Conservation (phyloP, 2,888 invertebrate species). For the Pterostichus madidus region DNA sequence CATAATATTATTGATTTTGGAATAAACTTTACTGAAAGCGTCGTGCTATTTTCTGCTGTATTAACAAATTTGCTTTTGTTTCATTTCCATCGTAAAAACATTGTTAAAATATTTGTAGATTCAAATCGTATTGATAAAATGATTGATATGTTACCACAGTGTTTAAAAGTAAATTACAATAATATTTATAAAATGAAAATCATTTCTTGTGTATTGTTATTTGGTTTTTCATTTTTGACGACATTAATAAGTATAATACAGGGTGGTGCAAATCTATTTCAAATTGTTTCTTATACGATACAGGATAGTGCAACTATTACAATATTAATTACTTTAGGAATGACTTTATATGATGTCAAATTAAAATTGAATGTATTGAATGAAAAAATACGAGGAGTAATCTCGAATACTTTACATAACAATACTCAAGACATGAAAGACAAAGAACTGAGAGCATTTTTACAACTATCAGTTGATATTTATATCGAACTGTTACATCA, state of each 20-base stretch:
- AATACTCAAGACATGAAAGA: neutral
- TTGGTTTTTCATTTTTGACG: too few species aligned
- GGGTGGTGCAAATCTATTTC: too few species aligned
- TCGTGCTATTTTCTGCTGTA: neutral
- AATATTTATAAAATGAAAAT: neutral
- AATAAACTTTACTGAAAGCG: neutral
- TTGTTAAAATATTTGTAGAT: conserved; percentile 5
- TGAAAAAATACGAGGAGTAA: neutral
- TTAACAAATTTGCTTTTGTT: neutral
- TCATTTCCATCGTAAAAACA: conserved; percentile 3
- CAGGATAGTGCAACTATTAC: neutral
- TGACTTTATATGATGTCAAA: conserved; percentile 8
- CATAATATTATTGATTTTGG: neutral
- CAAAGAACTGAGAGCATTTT: neutral
- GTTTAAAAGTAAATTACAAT: neutral
- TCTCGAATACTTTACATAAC: neutral
- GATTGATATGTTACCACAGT: neutral
- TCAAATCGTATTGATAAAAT: conserved; percentile 2
- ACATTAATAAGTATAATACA: too few species aligned
- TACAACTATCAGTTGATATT: neutral
- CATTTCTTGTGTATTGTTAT: neutral
- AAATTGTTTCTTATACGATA: neutral
- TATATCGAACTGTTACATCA: neutral
- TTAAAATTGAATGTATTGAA: conserved; percentile 1
- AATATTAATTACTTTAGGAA: neutral